Percentiles rank a stretch among this genome's conserved stretches.
phyloP scores from a whole-genome alignment of 1,140 invertebrate genomes.

The Papilio helenus region DNA sequence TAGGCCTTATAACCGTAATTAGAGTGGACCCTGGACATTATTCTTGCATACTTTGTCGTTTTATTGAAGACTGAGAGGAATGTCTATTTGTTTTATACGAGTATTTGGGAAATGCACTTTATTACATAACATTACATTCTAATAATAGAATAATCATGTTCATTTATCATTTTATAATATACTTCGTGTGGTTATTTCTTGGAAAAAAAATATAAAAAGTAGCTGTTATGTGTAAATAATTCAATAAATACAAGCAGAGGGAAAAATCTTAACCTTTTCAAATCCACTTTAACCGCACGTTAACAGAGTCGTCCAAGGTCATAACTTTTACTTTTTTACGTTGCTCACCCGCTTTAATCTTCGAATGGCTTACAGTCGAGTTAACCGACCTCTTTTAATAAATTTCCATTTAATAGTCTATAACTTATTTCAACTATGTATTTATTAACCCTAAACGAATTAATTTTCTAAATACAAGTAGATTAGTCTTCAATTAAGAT shows the following conservation, averaged over 20 bases:
- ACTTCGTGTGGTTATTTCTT: not conserved
- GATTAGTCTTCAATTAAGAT: not conserved
- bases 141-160: not conserved
- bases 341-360: conserved; percentile 22
- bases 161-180: not conserved
- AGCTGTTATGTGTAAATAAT: conserved; percentile 1
- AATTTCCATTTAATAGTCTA: not conserved
- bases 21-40: too few relatives aligned
- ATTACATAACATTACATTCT: not conserved
- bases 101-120: too few relatives aligned
- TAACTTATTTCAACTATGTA: not conserved
- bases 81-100: too few relatives aligned
- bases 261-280: conserved; percentile 35
- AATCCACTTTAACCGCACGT: conserved; percentile 30
- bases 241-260: not conserved
- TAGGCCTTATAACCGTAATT: not conserved
- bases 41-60: too few relatives aligned
- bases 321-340: conserved; percentile 37
- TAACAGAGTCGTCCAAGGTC: conserved; percentile 26
- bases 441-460: not conserved
- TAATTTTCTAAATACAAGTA: not conserved
- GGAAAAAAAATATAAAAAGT: not conserved
- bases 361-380: conserved; percentile 4
- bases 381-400: not conserved
- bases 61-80: too few relatives aligned